Base-by-base conservation (phyloP, 2,888 invertebrate species). In the Drymonia ruficornis region DNA sequence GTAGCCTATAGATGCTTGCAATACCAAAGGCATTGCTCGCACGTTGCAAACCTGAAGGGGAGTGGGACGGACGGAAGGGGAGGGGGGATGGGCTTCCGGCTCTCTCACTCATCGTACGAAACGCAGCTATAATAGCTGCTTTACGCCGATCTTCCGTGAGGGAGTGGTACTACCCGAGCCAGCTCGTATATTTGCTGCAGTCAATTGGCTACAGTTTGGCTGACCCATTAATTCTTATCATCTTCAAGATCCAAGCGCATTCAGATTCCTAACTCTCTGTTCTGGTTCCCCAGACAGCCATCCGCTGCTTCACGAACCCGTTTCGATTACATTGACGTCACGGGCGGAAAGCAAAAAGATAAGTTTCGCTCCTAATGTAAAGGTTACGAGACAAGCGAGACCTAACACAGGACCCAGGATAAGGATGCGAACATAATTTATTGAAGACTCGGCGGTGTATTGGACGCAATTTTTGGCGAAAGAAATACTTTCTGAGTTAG, bases 271-370 rank as follows among this genome's bases (percentile, higher is more conserved):
- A 65, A 66, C 28, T 56, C 67, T 54, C 29, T 7, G 18, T 16
- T 45, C 43, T 12, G 34, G 60, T 71, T 83, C 86, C 85, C 86
- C 53, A 55, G 81, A 61, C 76, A 74, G 70, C 79, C 80, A 81
- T 88, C 85, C 77, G 63, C 74, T 69, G 74, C 65, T 76, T 72
- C 74, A 70, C 76, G 74, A 80, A 80, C 78, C 79, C 76, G 72
- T 85, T 87, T 86, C 86, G 86, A 86, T 86, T 86, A 86, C 84
- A 80, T 72, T 81, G 82, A 80, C 80, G 83, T 86, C 86, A 82
- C 69, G 74, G 78, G 68, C 70, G 76, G 70, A 66, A 71, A 76
- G 78, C 78, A 84, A 84, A 86, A 85, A 83, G 80, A 87, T 83
- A 84, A 83, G 86, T 87, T 86, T 86, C 80, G 74, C 76, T 82